Evolutionary conservation across 2,113 vertebrate species (phyloP), one percentile per base, ranked within the genome.

Genomic region (Perca schrenkii): DNA sequence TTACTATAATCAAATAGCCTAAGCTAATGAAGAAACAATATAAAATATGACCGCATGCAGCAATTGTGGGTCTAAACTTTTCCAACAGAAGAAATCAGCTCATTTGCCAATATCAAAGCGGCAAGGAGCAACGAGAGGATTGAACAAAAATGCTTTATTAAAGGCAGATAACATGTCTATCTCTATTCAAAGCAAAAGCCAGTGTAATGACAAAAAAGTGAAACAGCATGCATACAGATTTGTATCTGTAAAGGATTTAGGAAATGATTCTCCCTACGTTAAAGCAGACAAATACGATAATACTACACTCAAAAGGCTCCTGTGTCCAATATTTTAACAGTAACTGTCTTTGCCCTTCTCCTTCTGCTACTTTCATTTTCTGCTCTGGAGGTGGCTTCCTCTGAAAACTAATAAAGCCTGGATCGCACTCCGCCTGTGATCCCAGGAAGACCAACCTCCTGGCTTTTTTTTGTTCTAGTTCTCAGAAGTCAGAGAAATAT

Each of bases 351-450:
- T 15, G 17, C 17, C 52, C 13, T 52, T 28, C 63, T 49, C 60
- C 28, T 63, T 57, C 62, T 72, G 64, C 72, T 40, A 47, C 67
- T 80, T 83, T 87, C 75, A 82, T 87, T 81, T 86, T 77, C 74
- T 81, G 21, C 82, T 82, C 54, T 80, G 87, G 78, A 80, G 82
- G 62, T 66, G 73, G 72, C 15, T 85, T 77, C 65, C 63, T 74
- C 36, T 54, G 78, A 89, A 91, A 93, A 91, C 74, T 80, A 92
- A 91, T 92, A 92, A 92, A 89, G 71, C 47, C 74, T 52, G 65
- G 84, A 58, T 85, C 15, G 2, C 69, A 60, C 70, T 8, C 52
- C 81, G 85, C 58, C 78, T 71, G 46, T 77, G 87, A 89, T 89
- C 79, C 81, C 25, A 28, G 57, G 12, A 83, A 80, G 58, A 79